Base-by-base conservation (phyloP, 1,140 invertebrate genomes). In the Reticulitermes speratus region DNA sequence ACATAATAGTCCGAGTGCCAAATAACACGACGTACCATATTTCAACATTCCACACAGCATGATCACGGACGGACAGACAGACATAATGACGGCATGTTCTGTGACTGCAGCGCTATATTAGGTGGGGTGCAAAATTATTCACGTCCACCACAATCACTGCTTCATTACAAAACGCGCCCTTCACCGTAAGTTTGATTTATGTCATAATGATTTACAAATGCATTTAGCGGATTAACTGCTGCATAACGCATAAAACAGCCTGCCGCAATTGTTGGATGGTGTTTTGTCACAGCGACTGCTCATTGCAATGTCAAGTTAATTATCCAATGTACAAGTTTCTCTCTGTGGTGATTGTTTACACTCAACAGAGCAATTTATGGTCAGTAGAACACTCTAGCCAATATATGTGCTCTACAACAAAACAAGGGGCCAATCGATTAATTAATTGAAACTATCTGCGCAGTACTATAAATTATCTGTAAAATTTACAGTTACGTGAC, bases 231-330 rank as follows among this genome's bases (percentile, higher is more conserved):
- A 75, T 75, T 75, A 75, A 75, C 25, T 75, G 65, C 25, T n/a
- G 65, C 65, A 75, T 9, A 6, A 16, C n/a, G 65, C n/a, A 75
- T 75, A 75, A 75, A 75, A 75, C 65, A 75, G n/a, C 7, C 65
- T n/a, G 65, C 25, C 14, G 65, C 65, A 75, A 30, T 75, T 75
- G 65, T 75, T 25, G 0, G 25, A 30, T 1, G 65, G 25, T 75
- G 65, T 75, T 75, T 75, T 75, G 65, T 75, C 65, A 75, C 25
- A 8, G 65, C 16, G 48, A 48, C 48, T 16, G 48, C 48, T 65
- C 59, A 65, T 65, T 25, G n/a, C 25, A 75, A 75, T 75, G 65
- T 75, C 65, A 75, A 75, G 65, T 75, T 75, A 75, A 75, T 75
- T 25, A 75, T 75, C 8, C 65, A 75, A 14, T 75, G 65, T 75